These are phyloP conservation scores for Patella pellucida DNA, from an alignment of 2,888 invertebrate genomes.

Conservation along the genomic window DNA sequence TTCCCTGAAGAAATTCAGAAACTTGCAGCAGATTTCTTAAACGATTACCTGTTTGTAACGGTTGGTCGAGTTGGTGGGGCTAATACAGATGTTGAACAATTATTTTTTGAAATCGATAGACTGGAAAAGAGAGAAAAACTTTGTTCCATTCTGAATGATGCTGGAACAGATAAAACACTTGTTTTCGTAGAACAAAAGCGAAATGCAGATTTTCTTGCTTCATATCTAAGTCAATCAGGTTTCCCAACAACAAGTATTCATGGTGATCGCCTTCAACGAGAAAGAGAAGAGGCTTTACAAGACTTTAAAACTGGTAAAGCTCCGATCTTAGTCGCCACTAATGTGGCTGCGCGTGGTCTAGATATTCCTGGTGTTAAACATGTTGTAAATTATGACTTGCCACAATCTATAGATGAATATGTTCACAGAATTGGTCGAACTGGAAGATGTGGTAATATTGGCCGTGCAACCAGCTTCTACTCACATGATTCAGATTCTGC, in stretches of 20 bases:
- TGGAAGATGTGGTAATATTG: slow-evolving; percentile 98
- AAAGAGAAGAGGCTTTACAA: slow-evolving; percentile 81
- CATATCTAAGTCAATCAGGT: slow-evolving; percentile 83
- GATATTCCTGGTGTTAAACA: slow-evolving; percentile 94
- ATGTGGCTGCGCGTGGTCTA: slow-evolving; percentile 92
- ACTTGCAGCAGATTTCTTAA: slow-evolving; percentile 83
- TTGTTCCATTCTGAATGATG: slow-evolving; percentile 76
- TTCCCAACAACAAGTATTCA: slow-evolving; percentile 82
- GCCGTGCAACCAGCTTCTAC: slow-evolving; percentile 71
- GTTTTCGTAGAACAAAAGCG: slow-evolving; percentile 94
- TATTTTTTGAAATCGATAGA: slow-evolving; percentile 74
- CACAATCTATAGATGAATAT: slow-evolving; percentile 98
- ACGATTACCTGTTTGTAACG: slow-evolving; percentile 86
- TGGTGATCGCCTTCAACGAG: slow-evolving; percentile 80
- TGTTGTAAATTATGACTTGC: slow-evolving; percentile 99
- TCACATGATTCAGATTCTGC: slow-evolving; percentile 75
- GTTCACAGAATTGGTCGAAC: slow-evolving; percentile 98
- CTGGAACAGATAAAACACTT: slow-evolving; percentile 72
- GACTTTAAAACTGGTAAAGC: slow-evolving; percentile 86
- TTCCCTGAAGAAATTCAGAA: slow-evolving; percentile 82
- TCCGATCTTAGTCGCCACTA: slow-evolving; percentile 91
- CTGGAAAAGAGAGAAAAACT: slow-evolving; percentile 84
- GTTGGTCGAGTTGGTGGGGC: slow-evolving; percentile 95
- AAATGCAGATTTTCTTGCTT: slow-evolving; percentile 88
- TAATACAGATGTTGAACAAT: slow-evolving; percentile 89